A percentile compares a stretch with the other conserved stretches of the same genome.
These are phyloP conservation scores for Dipodomys merriami DNA, from an alignment of 2,113 vertebrate species.

Conservation along the genomic window DNA sequence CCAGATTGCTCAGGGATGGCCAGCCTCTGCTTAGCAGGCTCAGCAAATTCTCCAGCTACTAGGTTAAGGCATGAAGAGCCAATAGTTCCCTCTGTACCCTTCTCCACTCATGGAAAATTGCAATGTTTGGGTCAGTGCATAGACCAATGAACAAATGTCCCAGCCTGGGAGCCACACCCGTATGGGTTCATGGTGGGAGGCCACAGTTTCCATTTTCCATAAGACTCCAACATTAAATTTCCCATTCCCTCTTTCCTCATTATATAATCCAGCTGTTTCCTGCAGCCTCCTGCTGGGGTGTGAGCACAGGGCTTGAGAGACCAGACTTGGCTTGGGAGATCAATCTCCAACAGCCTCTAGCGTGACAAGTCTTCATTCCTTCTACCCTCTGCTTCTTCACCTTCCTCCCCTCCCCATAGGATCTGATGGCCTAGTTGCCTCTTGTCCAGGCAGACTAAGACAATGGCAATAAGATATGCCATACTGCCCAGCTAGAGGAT, in stretches of 20 bases:
- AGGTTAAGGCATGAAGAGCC: constrained; percentile 1
- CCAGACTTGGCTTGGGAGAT: background rate
- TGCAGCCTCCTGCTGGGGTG: constrained; percentile 10
- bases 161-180: background rate
- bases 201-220: constrained; percentile 55
- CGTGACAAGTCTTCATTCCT: background rate
- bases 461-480: background rate
- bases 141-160: constrained; percentile 51
- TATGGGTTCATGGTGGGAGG: constrained; percentile 67
- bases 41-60: background rate
- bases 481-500: background rate
- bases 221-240: constrained; percentile 44
- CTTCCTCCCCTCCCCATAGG: background rate
- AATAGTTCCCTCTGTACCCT: background rate
- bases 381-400: background rate
- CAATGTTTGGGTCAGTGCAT: background rate
- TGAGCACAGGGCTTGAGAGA: background rate
- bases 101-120: background rate
- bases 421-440: background rate
- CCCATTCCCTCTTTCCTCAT: constrained; percentile 39
- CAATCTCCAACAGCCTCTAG: background rate
- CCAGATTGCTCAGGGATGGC: background rate
- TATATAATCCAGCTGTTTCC: constrained; percentile 72
- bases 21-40: background rate
- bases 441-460: background rate